Evolutionary conservation across 1,140 invertebrate genomes (phyloP).

Genomic region (Vanessa tameamea): DNA sequence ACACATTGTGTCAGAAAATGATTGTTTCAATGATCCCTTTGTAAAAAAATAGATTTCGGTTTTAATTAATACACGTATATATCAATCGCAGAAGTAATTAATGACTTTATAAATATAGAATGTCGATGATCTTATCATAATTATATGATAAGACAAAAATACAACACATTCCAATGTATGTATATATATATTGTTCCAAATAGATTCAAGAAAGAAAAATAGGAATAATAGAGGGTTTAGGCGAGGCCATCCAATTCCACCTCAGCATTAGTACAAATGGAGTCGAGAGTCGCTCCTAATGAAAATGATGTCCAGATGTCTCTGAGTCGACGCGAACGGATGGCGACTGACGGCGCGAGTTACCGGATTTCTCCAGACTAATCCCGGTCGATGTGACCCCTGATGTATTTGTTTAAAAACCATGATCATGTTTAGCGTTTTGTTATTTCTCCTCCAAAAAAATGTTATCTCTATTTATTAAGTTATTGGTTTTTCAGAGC

Average conservation of each 20-base stretch:
- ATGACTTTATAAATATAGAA: too few relatives aligned
- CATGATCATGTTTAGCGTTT: neutral
- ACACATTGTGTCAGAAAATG: too few relatives aligned
- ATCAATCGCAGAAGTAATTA: too few relatives aligned
- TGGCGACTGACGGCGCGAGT: conserved; percentile 15
- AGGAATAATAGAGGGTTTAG: neutral
- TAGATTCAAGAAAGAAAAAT: neutral
- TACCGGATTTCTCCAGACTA: neutral
- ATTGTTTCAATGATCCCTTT: too few relatives aligned
- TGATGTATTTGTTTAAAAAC: neutral
- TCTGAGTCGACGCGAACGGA: conserved; percentile 38
- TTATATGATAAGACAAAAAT: too few relatives aligned
- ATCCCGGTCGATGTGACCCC: conserved; percentile 1
- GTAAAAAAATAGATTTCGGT: too few relatives aligned
- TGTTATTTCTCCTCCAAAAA: neutral
- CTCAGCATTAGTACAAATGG: conserved; percentile 45
- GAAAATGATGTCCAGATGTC: conserved; percentile 47
- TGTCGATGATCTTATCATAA: too few relatives aligned
- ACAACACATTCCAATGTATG: too few relatives aligned
- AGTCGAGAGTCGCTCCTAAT: conserved; percentile 37
- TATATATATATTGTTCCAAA: neutral
- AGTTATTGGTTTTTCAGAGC: neutral
- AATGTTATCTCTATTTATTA: neutral
- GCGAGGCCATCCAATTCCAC: conserved; percentile 18
- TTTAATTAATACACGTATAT: too few relatives aligned